Evolutionary conservation across 2,797 vertebrate species (phyloP).

Genomic region (Microchirus variegatus): DNA sequence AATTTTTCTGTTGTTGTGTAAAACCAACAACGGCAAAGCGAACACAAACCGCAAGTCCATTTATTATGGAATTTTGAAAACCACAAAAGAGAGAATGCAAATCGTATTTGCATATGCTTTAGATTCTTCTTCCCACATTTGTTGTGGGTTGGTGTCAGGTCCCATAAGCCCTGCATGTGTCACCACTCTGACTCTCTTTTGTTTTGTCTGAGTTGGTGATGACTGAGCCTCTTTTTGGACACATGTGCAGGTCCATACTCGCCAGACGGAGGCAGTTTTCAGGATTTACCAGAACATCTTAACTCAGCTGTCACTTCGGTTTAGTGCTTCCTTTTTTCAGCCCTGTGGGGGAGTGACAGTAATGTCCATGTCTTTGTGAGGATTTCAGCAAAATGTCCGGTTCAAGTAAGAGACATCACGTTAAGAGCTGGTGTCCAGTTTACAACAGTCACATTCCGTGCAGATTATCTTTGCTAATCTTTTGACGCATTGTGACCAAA

Average conservation of each 20-base stretch:
- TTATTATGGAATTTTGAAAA: not conserved
- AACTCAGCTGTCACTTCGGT: slow-evolving; percentile 30
- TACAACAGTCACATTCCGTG: slow-evolving; percentile 26
- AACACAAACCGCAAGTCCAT: not conserved
- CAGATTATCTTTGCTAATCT: slow-evolving; percentile 37
- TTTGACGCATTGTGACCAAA: slow-evolving; percentile 28
- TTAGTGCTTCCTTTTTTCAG: slow-evolving; percentile 28
- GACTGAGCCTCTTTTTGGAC: not conserved
- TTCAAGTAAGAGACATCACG: slow-evolving; percentile 12
- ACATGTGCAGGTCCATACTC: slow-evolving; percentile 30
- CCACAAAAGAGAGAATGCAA: not conserved
- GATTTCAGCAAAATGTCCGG: too few relatives aligned
- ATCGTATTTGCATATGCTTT: not conserved
- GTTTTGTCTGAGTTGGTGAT: slow-evolving; percentile 17
- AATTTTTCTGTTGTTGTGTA: not conserved
- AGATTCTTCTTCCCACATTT: slow-evolving; percentile 6
- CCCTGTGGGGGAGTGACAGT: slow-evolving; percentile 18
- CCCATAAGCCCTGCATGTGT: slow-evolving; percentile 14
- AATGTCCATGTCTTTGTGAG: not conserved
- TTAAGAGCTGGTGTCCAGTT: slow-evolving; percentile 15
- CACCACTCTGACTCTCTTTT: not conserved
- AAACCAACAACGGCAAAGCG: slow-evolving; percentile 6
- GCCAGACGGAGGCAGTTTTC: slow-evolving; percentile 22
- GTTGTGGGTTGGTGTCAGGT: slow-evolving; percentile 1
- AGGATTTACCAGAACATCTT: slow-evolving; percentile 30